phyloP scores from a whole-genome alignment of 2,888 invertebrate genomes.

The Eristalis pertinax region DNA sequence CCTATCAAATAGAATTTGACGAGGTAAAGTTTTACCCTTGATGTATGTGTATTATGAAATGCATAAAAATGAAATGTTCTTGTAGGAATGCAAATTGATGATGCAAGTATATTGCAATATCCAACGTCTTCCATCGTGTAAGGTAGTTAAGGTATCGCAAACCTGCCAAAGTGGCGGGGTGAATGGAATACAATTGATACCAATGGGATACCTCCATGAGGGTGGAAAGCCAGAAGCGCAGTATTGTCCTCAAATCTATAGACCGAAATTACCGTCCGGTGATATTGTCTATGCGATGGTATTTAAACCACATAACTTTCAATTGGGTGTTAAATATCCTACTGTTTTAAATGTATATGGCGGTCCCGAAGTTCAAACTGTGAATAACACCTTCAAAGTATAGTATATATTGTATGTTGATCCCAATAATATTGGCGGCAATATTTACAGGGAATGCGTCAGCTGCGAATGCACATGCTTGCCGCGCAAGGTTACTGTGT shows the following conservation, averaged over 20 bases:
- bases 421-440: not conserved
- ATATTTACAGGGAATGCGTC: slow-evolving; percentile 89
- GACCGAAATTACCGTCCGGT: slow-evolving; percentile 86
- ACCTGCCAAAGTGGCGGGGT: slow-evolving; percentile 85
- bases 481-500: slow-evolving; percentile 98
- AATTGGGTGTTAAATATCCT: slow-evolving; percentile 87
- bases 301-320: slow-evolving; percentile 90
- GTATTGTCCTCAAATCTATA: slow-evolving; percentile 88
- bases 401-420: slow-evolving; percentile 44
- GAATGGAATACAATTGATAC: slow-evolving; percentile 86
- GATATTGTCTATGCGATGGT: slow-evolving; percentile 92
- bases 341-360: slow-evolving; percentile 98
- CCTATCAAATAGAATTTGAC: slow-evolving; percentile 91
- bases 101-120: slow-evolving; percentile 93
- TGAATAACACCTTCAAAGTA: slow-evolving; percentile 97
- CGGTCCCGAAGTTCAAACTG: slow-evolving; percentile 98
- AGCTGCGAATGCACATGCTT: slow-evolving; percentile 95
- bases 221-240: slow-evolving; percentile 84
- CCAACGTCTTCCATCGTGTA: slow-evolving; percentile 89
- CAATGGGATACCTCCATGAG: slow-evolving; percentile 88
- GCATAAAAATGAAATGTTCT: slow-evolving; percentile 38
- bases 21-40: slow-evolving; percentile 82
- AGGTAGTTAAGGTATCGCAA: slow-evolving; percentile 88
- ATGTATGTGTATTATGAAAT: not conserved
- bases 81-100: slow-evolving; percentile 89